Base-by-base conservation (phyloP, 2,797 vertebrate genomes). In the Diceros bicornis region DNA sequence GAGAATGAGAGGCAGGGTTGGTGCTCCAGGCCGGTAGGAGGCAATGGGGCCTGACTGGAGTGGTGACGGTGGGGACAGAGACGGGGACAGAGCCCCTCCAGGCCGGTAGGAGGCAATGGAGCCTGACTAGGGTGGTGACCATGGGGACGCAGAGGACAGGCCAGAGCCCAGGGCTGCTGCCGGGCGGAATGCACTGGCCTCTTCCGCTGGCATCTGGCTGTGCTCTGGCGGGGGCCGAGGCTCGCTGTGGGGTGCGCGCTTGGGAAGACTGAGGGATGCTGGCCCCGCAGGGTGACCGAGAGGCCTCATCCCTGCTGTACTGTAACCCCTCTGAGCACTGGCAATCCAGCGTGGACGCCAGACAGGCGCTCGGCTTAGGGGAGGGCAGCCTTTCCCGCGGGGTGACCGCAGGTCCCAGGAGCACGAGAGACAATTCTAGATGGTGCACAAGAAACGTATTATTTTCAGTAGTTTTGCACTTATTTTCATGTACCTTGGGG, bases 211-310 rank as follows among this genome's bases (percentile, higher is more conserved):
- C 13, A 4, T 4, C 4, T 0, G 41, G 44, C 78, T 8, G 21
- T 10, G 52, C 27, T 20, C 52, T 3, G 29, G 25, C 37, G 52
- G 78, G n/a, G 2, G 0, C 21, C 4, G 68, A 11, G 8, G 11
- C 69, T 44, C 0, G 2, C 61, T 25, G 34, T 1, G 17, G 12
- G 17, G 12, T 1, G 37, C 0, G 0, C 68, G 69, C 27, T 9
- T 16, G 11, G 64, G n/a, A 82, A 64, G 57, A 20, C 4, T 16
- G 3, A 4, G 7, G 37, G 17, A 17, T 7, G 25, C 61, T 71
- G 64, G 89, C 32, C 7, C 32, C 7, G 10, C 29, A n/a, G 77
- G 14, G 52, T 1, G 7, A 11, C 37, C 64, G n/a, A n/a, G n/a
- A n/a, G n/a, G 41, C 32, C 41, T 74, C 52, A 13, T 37, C 68